phyloP scores from a whole-genome alignment of 2,113 vertebrate species.

The Neolamprologus fasciatus region DNA sequence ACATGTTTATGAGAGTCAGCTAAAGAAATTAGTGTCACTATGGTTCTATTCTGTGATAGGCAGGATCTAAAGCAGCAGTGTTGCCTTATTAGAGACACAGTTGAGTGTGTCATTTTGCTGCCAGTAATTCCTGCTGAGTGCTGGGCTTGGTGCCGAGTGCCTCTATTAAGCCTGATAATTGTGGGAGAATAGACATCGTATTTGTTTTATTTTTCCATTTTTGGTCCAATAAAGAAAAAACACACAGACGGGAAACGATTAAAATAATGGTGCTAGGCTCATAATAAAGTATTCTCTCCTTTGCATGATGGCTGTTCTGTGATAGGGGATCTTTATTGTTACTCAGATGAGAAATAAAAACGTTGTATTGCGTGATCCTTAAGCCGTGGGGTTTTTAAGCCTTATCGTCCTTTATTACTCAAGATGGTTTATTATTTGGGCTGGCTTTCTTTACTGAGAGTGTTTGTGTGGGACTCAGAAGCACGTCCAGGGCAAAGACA shows the following conservation, averaged over 20 bases:
- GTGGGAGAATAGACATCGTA: not conserved
- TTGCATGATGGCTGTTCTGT: not conserved
- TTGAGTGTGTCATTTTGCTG: slow-evolving; percentile 20
- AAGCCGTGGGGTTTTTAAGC: not conserved
- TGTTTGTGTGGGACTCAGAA: not conserved
- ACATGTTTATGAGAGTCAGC: not conserved
- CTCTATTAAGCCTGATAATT: slow-evolving; percentile 24
- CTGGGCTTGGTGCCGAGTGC: slow-evolving; percentile 1
- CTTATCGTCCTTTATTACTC: not conserved
- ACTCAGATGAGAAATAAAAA: not conserved
- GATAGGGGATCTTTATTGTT: not conserved
- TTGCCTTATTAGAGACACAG: not conserved
- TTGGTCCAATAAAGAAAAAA: not conserved
- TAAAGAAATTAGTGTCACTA: not conserved
- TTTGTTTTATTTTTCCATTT: slow-evolving; percentile 22
- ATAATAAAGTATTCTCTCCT: not conserved
- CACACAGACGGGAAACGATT: not conserved
- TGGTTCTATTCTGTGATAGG: not conserved
- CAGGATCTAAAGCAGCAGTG: not conserved
- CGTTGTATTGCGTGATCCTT: not conserved
- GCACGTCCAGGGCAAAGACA: not conserved
- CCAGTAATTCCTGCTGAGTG: slow-evolving; percentile 34
- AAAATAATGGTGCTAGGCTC: not conserved
- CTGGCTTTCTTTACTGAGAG: not conserved
- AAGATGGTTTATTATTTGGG: not conserved